A percentile compares a stretch with the other conserved stretches of the same genome.
Evolutionary conservation across 2,113 vertebrate genomes (phyloP).

Genomic region (Apus apus): DNA sequence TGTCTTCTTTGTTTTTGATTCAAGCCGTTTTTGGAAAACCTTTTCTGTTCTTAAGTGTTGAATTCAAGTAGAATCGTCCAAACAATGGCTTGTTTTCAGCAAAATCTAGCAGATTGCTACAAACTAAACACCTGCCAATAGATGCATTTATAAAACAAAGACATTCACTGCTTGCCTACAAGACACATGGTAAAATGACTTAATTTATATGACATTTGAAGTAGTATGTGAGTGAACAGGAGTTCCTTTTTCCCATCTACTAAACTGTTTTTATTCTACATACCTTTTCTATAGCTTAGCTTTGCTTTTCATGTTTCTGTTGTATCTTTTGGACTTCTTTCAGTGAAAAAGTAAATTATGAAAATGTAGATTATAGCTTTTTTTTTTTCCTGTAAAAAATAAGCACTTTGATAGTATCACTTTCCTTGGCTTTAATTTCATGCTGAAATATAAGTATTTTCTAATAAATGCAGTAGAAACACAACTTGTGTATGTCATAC

Average conservation of each 20-base stretch:
- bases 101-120: not conserved
- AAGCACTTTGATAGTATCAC: not conserved
- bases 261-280: not conserved
- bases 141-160: not conserved
- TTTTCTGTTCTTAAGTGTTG: slow-evolving; percentile 6
- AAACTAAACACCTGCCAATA: not conserved
- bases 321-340: not conserved
- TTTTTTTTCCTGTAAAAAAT: not conserved
- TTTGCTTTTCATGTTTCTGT: not conserved
- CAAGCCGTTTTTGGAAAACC: slow-evolving; percentile 26
- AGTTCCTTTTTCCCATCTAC: not conserved
- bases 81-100: not conserved
- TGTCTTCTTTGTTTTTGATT: slow-evolving; percentile 58
- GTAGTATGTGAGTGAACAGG: not conserved
- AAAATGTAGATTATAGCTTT: not conserved
- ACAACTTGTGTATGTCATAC: not conserved
- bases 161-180: not conserved
- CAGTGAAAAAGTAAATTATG: not conserved
- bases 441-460: not conserved
- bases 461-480: not conserved
- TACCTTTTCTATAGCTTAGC: not conserved
- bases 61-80: not conserved
- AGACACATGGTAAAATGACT: not conserved
- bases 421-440: not conserved
- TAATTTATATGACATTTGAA: not conserved